These are phyloP conservation scores for Hyles lineata DNA, from an alignment of 2,888 invertebrate genomes.

Conservation along the genomic window DNA sequence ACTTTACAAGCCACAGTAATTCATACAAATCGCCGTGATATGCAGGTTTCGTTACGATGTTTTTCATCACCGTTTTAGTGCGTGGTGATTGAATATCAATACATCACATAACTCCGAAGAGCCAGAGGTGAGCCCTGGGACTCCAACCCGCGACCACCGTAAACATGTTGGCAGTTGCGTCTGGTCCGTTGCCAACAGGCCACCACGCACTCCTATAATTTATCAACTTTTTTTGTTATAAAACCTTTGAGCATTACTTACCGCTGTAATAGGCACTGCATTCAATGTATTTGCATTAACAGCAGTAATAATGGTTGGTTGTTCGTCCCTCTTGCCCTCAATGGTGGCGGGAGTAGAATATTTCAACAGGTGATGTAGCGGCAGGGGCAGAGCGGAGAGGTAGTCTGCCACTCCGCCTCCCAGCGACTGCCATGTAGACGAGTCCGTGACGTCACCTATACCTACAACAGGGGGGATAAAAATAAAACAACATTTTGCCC, in stretches of 20 bases:
- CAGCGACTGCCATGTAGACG: slow-evolving; percentile 88
- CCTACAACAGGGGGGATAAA: slow-evolving; percentile 48
- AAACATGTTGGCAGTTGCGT: no score
- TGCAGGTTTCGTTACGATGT: no score
- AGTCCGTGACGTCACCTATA: slow-evolving; percentile 78
- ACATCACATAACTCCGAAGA: no score
- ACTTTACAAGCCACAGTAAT: no score
- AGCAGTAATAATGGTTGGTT: slow-evolving; percentile 80
- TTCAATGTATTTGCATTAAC: slow-evolving; percentile 66
- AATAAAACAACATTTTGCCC: slow-evolving; percentile 24
- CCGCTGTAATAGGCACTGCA: slow-evolving; percentile 60
- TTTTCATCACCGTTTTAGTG: no score
- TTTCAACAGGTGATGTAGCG: slow-evolving; percentile 93
- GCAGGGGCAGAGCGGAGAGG: slow-evolving; percentile 91
- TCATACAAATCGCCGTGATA: no score
- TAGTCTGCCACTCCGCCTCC: slow-evolving; percentile 94
- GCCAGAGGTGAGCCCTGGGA: no score
- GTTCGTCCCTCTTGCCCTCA: slow-evolving; percentile 89
- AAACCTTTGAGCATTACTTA: slow-evolving; percentile 34
- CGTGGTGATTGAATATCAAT: no score
- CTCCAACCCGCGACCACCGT: no score
- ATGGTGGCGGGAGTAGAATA: slow-evolving; percentile 88
- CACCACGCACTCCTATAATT: no score
- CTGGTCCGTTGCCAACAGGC: no score
- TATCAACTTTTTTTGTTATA: not conserved